Evolutionary conservation across 2,113 vertebrate species (phyloP).

Genomic region (western clawed frog (Xenopus tropicalis)): UCB_Xtro_10.0 CM004443.2:207943501-207944000

Average conservation of each 20-base stretch:
- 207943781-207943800: conserved; percentile 23
- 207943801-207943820: not conserved
- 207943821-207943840: conserved; percentile 5
- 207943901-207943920: not conserved
- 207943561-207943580: no score
- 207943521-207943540: no score
- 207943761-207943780: conserved; percentile 35
- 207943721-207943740: conserved; percentile 43
- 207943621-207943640: no score
- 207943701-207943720: conserved; percentile 39
- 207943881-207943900: not conserved
- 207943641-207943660: conserved; percentile 9
- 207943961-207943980: no score
- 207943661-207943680: conserved; percentile 39
- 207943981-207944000: no score
- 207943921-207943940: no score
- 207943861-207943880: not conserved
- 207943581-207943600: no score
- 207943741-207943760: conserved; percentile 45
- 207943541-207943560: no score
- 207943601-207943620: no score
- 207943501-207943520: no score
- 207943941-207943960: no score
- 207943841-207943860: conserved; percentile 2
- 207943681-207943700: conserved; percentile 20